Evolutionary conservation across 2,113 vertebrate genomes (phyloP).

Genomic region (Chloebia gouldiae): DNA sequence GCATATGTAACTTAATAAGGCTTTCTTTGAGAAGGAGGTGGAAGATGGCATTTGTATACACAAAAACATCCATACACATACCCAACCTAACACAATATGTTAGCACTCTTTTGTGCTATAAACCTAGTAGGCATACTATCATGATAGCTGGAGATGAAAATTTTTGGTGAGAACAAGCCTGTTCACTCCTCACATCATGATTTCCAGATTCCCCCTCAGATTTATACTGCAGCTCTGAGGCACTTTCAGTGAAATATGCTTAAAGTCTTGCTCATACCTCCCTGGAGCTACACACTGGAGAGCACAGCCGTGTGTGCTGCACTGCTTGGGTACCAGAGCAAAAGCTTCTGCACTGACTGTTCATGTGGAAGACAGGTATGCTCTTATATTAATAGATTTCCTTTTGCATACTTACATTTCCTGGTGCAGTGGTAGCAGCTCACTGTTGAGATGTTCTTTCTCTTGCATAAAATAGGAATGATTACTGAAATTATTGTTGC

Average conservation of each 20-base stretch:
- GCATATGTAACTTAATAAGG: conserved; percentile 45
- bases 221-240: conserved; percentile 35
- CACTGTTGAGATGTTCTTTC: neutral
- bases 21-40: conserved; percentile 49
- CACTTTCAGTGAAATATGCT: conserved; percentile 54
- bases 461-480: neutral
- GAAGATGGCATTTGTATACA: conserved; percentile 58
- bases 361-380: conserved; percentile 54
- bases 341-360: conserved; percentile 49
- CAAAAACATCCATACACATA: conserved; percentile 17
- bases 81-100: conserved; percentile 20
- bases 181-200: conserved; percentile 11
- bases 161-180: conserved; percentile 25
- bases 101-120: conserved; percentile 24
- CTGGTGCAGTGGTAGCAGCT: neutral
- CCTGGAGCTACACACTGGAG: conserved; percentile 42
- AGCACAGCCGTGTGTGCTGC: conserved; percentile 34
- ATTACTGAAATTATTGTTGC: neutral
- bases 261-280: conserved; percentile 53
- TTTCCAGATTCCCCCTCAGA: conserved; percentile 43
- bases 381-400: conserved; percentile 29
- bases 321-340: conserved; percentile 48
- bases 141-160: neutral
- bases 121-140: neutral
- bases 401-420: neutral